Base-by-base conservation (phyloP, 2,888 invertebrate species). In the Lithophane semibrunnea region DNA sequence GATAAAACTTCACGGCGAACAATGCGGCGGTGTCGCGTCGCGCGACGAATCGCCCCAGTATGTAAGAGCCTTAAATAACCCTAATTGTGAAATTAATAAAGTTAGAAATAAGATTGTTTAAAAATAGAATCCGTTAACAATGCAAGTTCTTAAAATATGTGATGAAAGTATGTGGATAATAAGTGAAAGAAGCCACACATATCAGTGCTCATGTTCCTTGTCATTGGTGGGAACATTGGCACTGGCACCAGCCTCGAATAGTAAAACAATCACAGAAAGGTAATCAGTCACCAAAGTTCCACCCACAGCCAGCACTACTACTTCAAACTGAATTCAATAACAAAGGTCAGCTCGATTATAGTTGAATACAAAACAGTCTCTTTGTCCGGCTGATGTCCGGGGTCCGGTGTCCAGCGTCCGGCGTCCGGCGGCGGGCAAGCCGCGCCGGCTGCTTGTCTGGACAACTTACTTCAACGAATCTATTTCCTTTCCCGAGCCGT, bases 401-500 rank as follows among this genome's bases (percentile, higher is more conserved):
- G 24, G 37, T 42, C 73, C 65, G 52, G 66, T 13, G 52, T 75
- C 72, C 79, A 71, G 63, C 29, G 79, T 61, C 81, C 79, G 77
- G 63, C 29, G 79, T 61, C 81, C 82, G 68, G 72, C 65, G 18
- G 16, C 65, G 18, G 16, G 80, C 29, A 72, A 16, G 52, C 52
- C 54, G 63, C 60, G 67, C 65, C 65, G 68, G 74, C 70, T 13
- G 61, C 58, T 24, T 63, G 64, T 42, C 56, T 60, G 72, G 68
- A 52, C 67, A 29, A 73, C 76, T 63, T 54, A 63, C 54, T 84
- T 37, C 65, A 70, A 66, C 61, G 52, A 85, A 85, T 78, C 64
- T 65, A 75, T 73, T 84, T 75, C 75, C 82, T 58, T 63, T 77
- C 77, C n/a, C 60, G 24, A 63, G 69, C 61, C 44, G 67, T 66